Conservation (phyloP, 2,888 invertebrate genomes). For the Drosophila fungiperda region DNA sequence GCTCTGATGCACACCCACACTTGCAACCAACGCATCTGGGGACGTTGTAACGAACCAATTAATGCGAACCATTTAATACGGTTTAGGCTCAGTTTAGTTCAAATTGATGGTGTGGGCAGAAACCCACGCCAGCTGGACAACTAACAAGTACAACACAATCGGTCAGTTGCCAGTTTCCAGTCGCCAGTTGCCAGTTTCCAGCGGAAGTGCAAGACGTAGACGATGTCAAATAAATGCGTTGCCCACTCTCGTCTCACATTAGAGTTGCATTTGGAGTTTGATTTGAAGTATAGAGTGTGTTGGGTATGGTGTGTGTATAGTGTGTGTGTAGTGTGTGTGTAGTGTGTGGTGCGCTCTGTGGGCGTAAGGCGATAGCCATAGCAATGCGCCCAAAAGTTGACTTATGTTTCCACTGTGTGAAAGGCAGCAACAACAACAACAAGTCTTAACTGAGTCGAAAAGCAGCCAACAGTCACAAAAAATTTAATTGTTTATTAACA, state of each 20-base stretch:
- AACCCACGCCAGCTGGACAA: slow-evolving; percentile 23
- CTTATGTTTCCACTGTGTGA: neutral
- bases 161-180: slow-evolving; percentile 1
- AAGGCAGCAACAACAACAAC: neutral
- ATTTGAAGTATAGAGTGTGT: neutral
- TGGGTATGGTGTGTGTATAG: neutral
- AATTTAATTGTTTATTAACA: neutral
- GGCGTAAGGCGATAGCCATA: slow-evolving; percentile 14
- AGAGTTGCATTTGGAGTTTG: neutral
- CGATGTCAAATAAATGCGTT: slow-evolving; percentile 25
- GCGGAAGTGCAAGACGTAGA: slow-evolving; percentile 48
- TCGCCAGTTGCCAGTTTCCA: slow-evolving; percentile 7
- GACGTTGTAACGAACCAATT: slow-evolving; percentile 36
- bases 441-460: neutral
- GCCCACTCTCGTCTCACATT: slow-evolving; percentile 18
- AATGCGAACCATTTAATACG: slow-evolving; percentile 38
- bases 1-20: slow-evolving; percentile 11
- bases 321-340: neutral
- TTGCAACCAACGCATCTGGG: neutral
- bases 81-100: slow-evolving; percentile 17
- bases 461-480: neutral
- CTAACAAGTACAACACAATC: neutral
- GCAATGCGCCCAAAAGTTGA: neutral
- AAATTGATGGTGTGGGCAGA: slow-evolving; percentile 12
- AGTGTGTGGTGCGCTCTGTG: slow-evolving; percentile 5